These are phyloP conservation scores for Notothenia rossii DNA, from an alignment of 2,113 vertebrate genomes.

Conservation along the genomic window DNA sequence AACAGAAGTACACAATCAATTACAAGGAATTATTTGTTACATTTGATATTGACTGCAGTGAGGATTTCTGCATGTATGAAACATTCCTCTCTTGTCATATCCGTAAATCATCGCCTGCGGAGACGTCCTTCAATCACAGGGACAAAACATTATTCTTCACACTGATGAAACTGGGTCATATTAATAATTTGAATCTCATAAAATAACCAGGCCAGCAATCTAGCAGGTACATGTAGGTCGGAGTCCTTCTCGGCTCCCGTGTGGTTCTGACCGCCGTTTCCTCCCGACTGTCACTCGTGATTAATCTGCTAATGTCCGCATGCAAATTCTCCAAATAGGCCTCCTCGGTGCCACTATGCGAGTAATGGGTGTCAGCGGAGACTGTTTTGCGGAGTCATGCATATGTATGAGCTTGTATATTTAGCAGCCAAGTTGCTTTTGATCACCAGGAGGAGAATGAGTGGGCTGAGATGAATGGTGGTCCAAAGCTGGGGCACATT, in stretches of 20 bases:
- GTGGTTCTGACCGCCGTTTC: conserved; percentile 66
- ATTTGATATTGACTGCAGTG: not conserved
- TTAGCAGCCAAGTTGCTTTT: conserved; percentile 78
- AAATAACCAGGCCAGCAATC: conserved; percentile 63
- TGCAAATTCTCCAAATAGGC: conserved; percentile 80
- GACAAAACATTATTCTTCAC: conserved; percentile 35
- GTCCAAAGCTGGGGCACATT: conserved; percentile 59
- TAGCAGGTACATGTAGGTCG: conserved; percentile 74
- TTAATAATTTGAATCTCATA: conserved; percentile 70
- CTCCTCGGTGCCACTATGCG: conserved; percentile 69
- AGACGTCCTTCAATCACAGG: conserved; percentile 26
- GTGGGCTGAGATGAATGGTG: conserved; percentile 66
- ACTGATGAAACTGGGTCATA: conserved; percentile 65
- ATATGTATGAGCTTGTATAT: conserved; percentile 83
- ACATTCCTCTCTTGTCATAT: not conserved
- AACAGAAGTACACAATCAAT: conserved; percentile 2
- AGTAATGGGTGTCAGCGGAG: conserved; percentile 75
- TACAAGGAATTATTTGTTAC: not conserved
- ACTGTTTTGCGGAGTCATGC: conserved; percentile 79
- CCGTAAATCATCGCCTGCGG: conserved; percentile 9
- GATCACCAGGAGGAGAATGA: conserved; percentile 69
- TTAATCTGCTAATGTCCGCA: conserved; percentile 82
- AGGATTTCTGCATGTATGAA: conserved; percentile 19
- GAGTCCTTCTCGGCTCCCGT: conserved; percentile 70
- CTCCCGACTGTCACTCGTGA: conserved; percentile 80